phyloP scores from a whole-genome alignment of 2,888 invertebrate species.

The Gasteruption jaculator region DNA sequence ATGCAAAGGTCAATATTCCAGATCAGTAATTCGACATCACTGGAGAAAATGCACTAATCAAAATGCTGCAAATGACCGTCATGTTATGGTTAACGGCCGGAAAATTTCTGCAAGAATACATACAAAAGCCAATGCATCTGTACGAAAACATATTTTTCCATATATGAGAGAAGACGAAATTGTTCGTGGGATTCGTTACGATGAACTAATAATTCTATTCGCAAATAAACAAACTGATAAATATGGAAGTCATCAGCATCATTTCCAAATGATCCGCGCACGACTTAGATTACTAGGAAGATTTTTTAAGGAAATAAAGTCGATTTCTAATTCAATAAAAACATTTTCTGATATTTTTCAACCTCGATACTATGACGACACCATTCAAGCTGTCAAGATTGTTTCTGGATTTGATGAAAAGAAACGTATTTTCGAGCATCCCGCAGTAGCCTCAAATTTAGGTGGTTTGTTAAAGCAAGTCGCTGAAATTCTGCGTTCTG shows the following conservation, averaged over 20 bases:
- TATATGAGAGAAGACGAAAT: conserved; percentile 20
- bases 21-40: conserved; percentile 16
- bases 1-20: conserved; percentile 18
- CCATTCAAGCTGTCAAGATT: conserved; percentile 7
- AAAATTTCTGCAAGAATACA: conserved; percentile 15
- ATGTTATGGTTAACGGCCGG: conserved; percentile 16
- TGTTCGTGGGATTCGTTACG: conserved; percentile 18
- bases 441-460: conserved; percentile 9
- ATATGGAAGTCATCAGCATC: conserved; percentile 17
- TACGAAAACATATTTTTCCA: conserved; percentile 17
- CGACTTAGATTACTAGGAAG: conserved; percentile 10
- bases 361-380: conserved; percentile 8
- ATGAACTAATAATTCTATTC: conserved; percentile 17
- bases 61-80: conserved; percentile 10
- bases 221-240: conserved; percentile 21
- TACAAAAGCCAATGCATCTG: conserved; percentile 13
- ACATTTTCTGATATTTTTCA: conserved; percentile 9
- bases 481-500: not conserved
- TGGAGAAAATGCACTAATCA: conserved; percentile 16
- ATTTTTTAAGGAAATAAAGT: conserved; percentile 5
- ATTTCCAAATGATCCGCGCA: conserved; percentile 16
- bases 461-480: conserved; percentile 9
- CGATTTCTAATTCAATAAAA: conserved; percentile 1
- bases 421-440: conserved; percentile 2
- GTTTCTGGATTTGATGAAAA: conserved; percentile 7